These are phyloP conservation scores for Murina feae DNA, from an alignment of 2,113 vertebrate species.

Conservation along the genomic window DNA sequence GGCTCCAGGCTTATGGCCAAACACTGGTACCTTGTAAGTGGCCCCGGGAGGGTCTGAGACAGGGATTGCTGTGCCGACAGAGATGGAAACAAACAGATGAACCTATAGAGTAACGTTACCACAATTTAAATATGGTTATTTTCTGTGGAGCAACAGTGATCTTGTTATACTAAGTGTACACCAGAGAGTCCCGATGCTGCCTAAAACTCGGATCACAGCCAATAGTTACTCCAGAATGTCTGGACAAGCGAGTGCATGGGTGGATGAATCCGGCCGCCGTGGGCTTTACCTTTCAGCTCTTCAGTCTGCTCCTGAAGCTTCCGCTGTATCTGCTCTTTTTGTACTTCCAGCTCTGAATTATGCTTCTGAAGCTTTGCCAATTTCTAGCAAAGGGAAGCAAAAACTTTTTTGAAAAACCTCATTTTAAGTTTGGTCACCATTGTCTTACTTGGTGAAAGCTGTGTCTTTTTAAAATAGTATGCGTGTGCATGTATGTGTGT, in stretches of 20 bases:
- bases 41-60: background rate
- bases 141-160: background rate
- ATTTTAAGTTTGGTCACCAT: background rate
- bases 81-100: background rate
- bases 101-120: background rate
- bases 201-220: background rate
- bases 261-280: fast-evolving
- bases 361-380: constrained; percentile 83
- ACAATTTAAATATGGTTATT: background rate
- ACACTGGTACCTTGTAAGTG: background rate
- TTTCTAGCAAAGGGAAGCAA: constrained; percentile 68
- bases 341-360: constrained; percentile 80
- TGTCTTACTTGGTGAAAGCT: background rate
- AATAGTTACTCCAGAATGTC: fast-evolving
- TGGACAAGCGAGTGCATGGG: fast-evolving
- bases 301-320: constrained; percentile 82
- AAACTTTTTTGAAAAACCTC: background rate
- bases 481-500: background rate
- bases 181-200: background rate
- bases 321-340: constrained; percentile 84
- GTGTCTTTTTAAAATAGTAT: background rate
- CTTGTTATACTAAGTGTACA: background rate
- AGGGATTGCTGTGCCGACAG: background rate
- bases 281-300: constrained; percentile 86
- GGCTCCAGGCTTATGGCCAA: background rate